Percentiles rank a stretch among this genome's conserved stretches.
These are phyloP conservation scores for Hylaeus anthracinus DNA, from an alignment of 1,140 invertebrate species.

Conservation along the genomic window DNA sequence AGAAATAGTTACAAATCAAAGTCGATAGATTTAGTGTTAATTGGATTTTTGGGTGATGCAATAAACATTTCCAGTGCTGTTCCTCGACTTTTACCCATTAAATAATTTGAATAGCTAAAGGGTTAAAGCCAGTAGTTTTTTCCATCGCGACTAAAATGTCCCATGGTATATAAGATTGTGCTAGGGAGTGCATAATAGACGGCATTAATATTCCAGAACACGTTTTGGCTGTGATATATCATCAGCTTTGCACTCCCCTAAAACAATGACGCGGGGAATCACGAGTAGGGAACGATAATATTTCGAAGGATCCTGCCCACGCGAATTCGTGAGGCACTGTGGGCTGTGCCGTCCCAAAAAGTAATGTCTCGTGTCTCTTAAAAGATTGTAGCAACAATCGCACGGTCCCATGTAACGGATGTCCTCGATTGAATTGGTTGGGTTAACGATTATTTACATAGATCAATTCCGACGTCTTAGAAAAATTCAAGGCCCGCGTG, in stretches of 20 bases:
- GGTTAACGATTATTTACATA: no score
- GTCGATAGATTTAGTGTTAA: no score
- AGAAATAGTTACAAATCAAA: no score
- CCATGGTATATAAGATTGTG: not conserved
- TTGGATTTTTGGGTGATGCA: no score
- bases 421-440: slow-evolving; percentile 14
- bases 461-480: no score
- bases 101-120: not conserved
- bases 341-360: slow-evolving; percentile 56
- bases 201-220: slow-evolving; percentile 65
- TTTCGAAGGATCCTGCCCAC: slow-evolving; percentile 63
- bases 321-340: slow-evolving; percentile 34
- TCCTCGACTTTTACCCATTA: no score
- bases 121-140: not conserved
- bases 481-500: no score
- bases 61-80: no score
- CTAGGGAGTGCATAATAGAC: slow-evolving; percentile 57
- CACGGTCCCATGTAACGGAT: slow-evolving; percentile 44
- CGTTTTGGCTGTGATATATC: slow-evolving; percentile 58
- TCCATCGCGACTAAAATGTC: not conserved
- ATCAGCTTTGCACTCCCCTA: slow-evolving; percentile 65
- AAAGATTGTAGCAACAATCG: slow-evolving; percentile 61
- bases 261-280: slow-evolving; percentile 60
- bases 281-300: slow-evolving; percentile 56
- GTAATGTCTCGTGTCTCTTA: slow-evolving; percentile 60